Evolutionary conservation across 1,140 invertebrate species (phyloP).

Genomic region (Gryon sp.): DNA sequence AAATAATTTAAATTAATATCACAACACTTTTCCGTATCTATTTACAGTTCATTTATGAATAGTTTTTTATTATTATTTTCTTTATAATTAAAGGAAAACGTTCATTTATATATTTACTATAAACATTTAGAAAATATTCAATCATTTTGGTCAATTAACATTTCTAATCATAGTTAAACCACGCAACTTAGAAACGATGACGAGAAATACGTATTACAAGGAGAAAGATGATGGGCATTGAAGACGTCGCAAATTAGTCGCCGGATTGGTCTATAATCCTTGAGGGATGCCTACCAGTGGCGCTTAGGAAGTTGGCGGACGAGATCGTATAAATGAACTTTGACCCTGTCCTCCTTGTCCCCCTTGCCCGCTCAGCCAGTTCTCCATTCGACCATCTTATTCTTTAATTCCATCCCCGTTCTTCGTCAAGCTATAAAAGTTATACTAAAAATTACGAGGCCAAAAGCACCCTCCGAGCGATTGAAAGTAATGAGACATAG

Average conservation of each 20-base stretch:
- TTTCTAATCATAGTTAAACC: constrained; percentile 37
- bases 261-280: constrained; percentile 78
- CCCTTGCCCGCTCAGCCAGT: constrained; percentile 10
- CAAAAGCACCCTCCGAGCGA: constrained; percentile 64
- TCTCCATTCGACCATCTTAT: constrained; percentile 70
- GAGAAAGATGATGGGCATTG: constrained; percentile 49
- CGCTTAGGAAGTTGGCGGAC: constrained; percentile 66
- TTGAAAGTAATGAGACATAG: constrained; percentile 78
- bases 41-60: no score
- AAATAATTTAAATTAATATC: no score
- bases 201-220: constrained; percentile 21
- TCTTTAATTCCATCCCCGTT: constrained; percentile 75
- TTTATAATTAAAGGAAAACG: no score
- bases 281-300: constrained; percentile 69
- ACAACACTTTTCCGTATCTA: no score
- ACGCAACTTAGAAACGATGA: constrained; percentile 31
- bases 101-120: no score
- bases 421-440: constrained; percentile 65
- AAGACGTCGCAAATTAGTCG: constrained; percentile 78
- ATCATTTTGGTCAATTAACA: constrained; percentile 28
- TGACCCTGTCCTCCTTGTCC: no score
- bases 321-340: constrained; percentile 76
- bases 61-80: no score
- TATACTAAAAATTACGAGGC: constrained; percentile 74
- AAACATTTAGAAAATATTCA: no score